Percentiles rank a stretch among this genome's conserved stretches.
Conservation (phyloP, 2,113 vertebrate species). For the Camarhynchus parvulus region DNA sequence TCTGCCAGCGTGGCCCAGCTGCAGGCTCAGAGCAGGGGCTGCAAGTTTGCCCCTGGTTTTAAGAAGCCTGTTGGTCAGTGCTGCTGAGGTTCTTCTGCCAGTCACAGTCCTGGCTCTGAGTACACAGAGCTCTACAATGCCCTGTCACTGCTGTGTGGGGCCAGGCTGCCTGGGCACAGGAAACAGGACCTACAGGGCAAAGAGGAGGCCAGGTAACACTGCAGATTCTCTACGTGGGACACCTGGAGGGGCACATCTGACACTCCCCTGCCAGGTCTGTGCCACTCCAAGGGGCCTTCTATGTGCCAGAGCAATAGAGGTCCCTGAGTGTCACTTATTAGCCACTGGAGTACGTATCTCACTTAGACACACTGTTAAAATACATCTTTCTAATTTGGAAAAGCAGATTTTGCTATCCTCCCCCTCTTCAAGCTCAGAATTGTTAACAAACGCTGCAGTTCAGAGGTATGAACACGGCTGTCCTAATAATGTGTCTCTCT, state of each 20-base stretch:
- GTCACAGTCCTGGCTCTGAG: background rate
- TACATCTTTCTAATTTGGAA: background rate
- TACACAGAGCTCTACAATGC: background rate
- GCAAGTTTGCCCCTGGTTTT: background rate
- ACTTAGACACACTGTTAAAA: background rate
- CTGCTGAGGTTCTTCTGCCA: background rate
- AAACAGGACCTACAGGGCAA: background rate
- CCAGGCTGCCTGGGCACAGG: background rate
- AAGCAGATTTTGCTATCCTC: slow-evolving; percentile 11
- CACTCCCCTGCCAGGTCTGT: background rate
- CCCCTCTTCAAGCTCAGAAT: slow-evolving; percentile 11
- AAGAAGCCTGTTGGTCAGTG: background rate
- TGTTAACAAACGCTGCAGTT: slow-evolving; percentile 18
- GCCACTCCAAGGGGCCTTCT: background rate
- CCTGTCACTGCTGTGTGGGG: background rate
- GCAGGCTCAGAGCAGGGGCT: background rate
- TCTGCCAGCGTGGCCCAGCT: background rate
- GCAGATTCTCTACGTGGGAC: too few relatives aligned
- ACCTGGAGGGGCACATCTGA: background rate
- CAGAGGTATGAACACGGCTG: slow-evolving; percentile 54
- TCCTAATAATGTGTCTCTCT: slow-evolving; percentile 63
- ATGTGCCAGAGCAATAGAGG: background rate
- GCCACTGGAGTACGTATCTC: background rate
- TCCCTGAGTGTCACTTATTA: background rate
- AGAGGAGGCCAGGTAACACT: background rate